A percentile compares a stretch with the other conserved stretches of the same genome.
phyloP scores from a whole-genome alignment of 2,888 invertebrate species.

The Idaea biselata region DNA sequence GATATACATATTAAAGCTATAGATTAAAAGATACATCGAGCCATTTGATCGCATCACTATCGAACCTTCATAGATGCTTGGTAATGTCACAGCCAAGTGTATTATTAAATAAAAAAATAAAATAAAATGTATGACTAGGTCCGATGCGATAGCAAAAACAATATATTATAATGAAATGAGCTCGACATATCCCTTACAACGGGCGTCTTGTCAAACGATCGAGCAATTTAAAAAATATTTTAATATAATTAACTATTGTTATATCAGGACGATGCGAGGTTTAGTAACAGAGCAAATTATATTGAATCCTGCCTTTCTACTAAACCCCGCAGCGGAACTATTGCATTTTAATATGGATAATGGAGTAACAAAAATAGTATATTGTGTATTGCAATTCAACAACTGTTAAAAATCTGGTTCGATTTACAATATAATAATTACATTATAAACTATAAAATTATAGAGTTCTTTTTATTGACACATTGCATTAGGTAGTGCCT shows the following conservation, averaged over 20 bases:
- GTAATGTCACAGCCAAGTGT: slow-evolving; percentile 33
- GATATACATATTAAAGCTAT: slow-evolving; percentile 75
- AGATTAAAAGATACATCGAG: slow-evolving; percentile 69
- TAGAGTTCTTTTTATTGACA: slow-evolving; percentile 40
- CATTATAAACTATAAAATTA: slow-evolving; percentile 41
- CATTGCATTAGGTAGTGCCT: slow-evolving; percentile 18
- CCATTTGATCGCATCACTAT: slow-evolving; percentile 25
- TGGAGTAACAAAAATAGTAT: slow-evolving; percentile 70
- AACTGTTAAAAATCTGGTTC: slow-evolving; percentile 68
- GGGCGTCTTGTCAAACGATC: slow-evolving; percentile 44
- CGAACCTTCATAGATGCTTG: slow-evolving; percentile 27
- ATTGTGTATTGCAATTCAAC: slow-evolving; percentile 73
- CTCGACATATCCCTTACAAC: slow-evolving; percentile 65
- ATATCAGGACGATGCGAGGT: slow-evolving; percentile 46
- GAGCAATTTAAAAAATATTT: slow-evolving; percentile 68
- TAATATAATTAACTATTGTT: slow-evolving; percentile 70
- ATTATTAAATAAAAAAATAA: slow-evolving; percentile 28
- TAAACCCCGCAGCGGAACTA: slow-evolving; percentile 49
- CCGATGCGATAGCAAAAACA: slow-evolving; percentile 14
- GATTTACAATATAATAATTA: slow-evolving; percentile 70
- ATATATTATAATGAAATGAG: slow-evolving; percentile 30
- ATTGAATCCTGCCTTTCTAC: slow-evolving; percentile 15
- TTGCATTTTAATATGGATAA: slow-evolving; percentile 78
- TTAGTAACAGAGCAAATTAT: slow-evolving; percentile 10
- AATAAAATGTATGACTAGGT: slow-evolving; percentile 22